phyloP scores from a whole-genome alignment of 2,888 invertebrate species.

The Mellilla xanthometata region DNA sequence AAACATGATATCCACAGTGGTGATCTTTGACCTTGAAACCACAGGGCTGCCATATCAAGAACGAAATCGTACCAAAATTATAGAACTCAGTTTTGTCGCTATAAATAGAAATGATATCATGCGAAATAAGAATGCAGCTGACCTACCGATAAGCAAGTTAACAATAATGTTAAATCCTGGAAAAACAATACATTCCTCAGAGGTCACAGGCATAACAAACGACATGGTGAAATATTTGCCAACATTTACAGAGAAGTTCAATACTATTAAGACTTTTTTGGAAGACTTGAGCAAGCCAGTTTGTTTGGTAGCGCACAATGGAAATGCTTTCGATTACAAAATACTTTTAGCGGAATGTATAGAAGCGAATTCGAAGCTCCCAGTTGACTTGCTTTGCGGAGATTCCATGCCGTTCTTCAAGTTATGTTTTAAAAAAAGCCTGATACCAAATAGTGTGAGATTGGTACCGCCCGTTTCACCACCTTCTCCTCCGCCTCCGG shows the following conservation, averaged over 20 bases:
- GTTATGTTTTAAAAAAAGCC: no score
- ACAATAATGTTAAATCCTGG: constrained; percentile 86
- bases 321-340: constrained; percentile 90
- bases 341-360: constrained; percentile 84
- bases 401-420: constrained; percentile 78
- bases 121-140: constrained; percentile 36
- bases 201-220: constrained; percentile 85
- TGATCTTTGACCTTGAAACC: constrained; percentile 89
- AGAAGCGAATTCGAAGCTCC: constrained; percentile 70
- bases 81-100: constrained; percentile 86
- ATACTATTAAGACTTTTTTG: constrained; percentile 84
- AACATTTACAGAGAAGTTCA: constrained; percentile 81
- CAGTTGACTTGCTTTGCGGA: constrained; percentile 82
- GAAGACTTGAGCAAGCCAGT: constrained; percentile 85
- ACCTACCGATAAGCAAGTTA: constrained; percentile 87
- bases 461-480: not conserved
- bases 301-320: constrained; percentile 93
- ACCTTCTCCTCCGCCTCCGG: not conserved
- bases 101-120: constrained; percentile 79
- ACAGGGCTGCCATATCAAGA: constrained; percentile 85
- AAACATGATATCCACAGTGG: constrained; percentile 72
- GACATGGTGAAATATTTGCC: constrained; percentile 84
- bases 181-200: constrained; percentile 70
- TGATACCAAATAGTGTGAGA: not conserved
- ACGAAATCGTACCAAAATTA: constrained; percentile 83